Conservation (phyloP, 2,797 vertebrate genomes). For the Amblyraja radiata region DNA sequence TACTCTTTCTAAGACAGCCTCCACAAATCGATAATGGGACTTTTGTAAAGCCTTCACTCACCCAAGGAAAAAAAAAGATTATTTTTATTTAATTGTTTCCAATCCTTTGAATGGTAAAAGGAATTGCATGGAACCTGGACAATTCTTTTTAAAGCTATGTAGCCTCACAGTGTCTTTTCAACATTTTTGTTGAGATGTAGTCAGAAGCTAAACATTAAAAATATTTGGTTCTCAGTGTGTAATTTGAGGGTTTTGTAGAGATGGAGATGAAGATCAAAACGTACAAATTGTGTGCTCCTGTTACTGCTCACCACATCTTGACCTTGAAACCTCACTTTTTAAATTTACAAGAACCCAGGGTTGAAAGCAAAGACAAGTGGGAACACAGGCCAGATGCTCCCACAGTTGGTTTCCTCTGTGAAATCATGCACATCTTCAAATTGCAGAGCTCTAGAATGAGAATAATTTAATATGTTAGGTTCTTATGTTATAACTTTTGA, state of each 20-base stretch:
- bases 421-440: not conserved
- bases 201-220: not conserved
- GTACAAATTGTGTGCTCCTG: not conserved
- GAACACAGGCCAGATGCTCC: not conserved
- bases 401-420: not conserved
- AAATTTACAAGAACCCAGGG: constrained; percentile 24
- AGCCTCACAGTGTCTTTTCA: not conserved
- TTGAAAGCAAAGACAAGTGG: not conserved
- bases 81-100: not conserved
- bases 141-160: not conserved
- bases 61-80: not conserved
- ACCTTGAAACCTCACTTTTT: constrained; percentile 9
- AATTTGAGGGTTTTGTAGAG: too few relatives aligned
- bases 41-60: not conserved
- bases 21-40: not conserved
- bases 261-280: not conserved
- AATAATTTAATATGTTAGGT: not conserved
- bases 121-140: not conserved
- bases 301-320: not conserved
- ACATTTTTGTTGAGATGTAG: not conserved
- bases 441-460: not conserved
- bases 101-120: not conserved
- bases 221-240: not conserved
- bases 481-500: not conserved
- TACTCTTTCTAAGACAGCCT: not conserved